Evolutionary conservation across 1,140 invertebrate genomes (phyloP).

Genomic region (Wasmannia auropunctata): DNA sequence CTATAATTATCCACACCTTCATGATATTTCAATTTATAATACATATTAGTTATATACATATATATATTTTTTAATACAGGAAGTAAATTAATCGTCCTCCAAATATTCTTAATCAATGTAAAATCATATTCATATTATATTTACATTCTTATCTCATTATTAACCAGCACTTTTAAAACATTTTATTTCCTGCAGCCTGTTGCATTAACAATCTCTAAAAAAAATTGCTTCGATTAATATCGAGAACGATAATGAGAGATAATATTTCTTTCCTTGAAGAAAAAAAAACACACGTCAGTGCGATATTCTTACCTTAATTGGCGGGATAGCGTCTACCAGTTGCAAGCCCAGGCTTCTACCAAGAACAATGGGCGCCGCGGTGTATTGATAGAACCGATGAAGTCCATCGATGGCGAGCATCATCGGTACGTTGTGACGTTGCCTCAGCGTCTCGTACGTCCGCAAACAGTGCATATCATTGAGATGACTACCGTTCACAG

Average conservation of each 20-base stretch:
- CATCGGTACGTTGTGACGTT: slow-evolving; percentile 94
- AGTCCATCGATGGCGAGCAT: slow-evolving; percentile 95
- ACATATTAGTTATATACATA: no score
- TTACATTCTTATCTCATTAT: not conserved
- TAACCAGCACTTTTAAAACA: not conserved
- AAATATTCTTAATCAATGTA: no score
- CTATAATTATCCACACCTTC: no score
- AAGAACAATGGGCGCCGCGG: slow-evolving; percentile 92
- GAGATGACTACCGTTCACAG: slow-evolving; percentile 89
- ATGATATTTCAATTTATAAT: no score
- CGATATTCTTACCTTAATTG: slow-evolving; percentile 89
- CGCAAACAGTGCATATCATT: slow-evolving; percentile 89
- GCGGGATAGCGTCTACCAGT: slow-evolving; percentile 91
- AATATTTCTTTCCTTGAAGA: not conserved
- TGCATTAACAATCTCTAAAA: slow-evolving; percentile 33
- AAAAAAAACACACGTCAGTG: not conserved
- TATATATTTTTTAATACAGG: not conserved
- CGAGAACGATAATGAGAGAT: not conserved
- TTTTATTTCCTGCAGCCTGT: not conserved
- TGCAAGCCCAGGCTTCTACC: slow-evolving; percentile 94
- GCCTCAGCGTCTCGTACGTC: slow-evolving; percentile 94
- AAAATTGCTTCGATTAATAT: not conserved
- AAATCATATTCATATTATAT: no score
- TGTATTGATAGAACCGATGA: slow-evolving; percentile 93
- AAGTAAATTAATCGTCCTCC: no score